These are phyloP conservation scores for Numenius arquata DNA, from an alignment of 2,113 vertebrate genomes.

Conservation along the genomic window DNA sequence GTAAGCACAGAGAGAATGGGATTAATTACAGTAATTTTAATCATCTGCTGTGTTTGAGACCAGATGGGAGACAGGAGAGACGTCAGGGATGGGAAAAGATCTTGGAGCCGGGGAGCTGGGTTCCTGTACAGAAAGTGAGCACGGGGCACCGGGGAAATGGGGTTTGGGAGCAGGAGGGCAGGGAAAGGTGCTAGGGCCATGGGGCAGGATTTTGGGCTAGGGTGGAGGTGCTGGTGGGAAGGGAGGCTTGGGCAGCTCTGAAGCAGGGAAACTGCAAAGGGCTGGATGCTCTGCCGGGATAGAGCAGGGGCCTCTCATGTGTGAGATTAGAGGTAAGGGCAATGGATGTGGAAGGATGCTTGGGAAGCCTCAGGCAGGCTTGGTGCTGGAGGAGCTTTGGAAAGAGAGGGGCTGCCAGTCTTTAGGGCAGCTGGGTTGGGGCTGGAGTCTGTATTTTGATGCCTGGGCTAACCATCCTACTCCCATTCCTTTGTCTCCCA, in stretches of 20 bases:
- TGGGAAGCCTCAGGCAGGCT: background rate
- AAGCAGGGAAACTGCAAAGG: background rate
- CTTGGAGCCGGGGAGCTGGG: background rate
- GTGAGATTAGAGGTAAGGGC: background rate
- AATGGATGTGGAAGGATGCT: background rate
- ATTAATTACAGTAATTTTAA: background rate
- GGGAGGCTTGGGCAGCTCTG: background rate
- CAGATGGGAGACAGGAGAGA: background rate
- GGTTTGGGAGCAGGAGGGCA: background rate
- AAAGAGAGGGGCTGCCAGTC: background rate
- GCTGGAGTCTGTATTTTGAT: background rate
- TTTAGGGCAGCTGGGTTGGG: background rate
- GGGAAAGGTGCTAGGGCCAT: too few species aligned
- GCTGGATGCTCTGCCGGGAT: background rate
- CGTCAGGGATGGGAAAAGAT: background rate
- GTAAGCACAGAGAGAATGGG: background rate
- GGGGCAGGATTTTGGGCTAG: background rate
- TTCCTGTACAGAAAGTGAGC: background rate
- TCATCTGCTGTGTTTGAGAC: background rate
- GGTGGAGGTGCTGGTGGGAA: background rate
- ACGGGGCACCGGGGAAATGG: fast-evolving
- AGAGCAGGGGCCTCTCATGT: background rate
- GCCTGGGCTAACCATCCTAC: background rate
- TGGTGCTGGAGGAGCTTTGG: background rate
- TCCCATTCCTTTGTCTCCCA: background rate